Conservation (phyloP, 2,888 invertebrate species). For the Mantis religiosa region DNA sequence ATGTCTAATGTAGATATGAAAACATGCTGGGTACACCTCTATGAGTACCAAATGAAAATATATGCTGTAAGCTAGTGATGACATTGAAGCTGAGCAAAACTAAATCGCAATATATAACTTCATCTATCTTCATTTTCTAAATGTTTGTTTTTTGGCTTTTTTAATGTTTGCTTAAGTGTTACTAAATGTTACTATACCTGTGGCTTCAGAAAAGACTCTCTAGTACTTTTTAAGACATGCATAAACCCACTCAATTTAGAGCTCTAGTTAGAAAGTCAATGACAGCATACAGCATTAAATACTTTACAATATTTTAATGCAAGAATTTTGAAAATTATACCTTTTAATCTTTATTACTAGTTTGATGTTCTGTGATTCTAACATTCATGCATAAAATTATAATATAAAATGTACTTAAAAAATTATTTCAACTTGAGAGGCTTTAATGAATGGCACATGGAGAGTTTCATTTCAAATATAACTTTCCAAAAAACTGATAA, state of each 20-base stretch:
- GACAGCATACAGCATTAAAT: not conserved
- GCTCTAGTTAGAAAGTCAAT: not conserved
- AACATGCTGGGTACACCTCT: not conserved
- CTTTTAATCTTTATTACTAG: not conserved
- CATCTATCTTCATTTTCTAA: not conserved
- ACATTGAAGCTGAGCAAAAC: not conserved
- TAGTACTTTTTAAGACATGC: not conserved
- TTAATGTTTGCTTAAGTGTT: not conserved
- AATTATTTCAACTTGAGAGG: not conserved
- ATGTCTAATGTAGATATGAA: not conserved
- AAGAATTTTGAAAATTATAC: not conserved
- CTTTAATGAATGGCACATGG: not conserved
- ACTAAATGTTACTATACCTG: not conserved
- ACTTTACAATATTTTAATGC: not conserved
- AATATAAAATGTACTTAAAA: not conserved
- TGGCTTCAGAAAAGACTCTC: not conserved
- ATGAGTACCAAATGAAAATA: not conserved
- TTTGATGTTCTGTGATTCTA: not conserved
- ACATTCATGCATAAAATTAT: not conserved
- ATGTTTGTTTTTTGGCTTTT: not conserved
- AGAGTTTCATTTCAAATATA: not conserved
- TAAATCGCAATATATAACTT: not conserved
- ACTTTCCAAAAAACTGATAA: not conserved
- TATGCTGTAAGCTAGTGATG: not conserved
- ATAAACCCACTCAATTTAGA: not conserved